These are phyloP conservation scores for Prunella fulvescens DNA, from an alignment of 2,113 vertebrate genomes.

Conservation along the genomic window DNA sequence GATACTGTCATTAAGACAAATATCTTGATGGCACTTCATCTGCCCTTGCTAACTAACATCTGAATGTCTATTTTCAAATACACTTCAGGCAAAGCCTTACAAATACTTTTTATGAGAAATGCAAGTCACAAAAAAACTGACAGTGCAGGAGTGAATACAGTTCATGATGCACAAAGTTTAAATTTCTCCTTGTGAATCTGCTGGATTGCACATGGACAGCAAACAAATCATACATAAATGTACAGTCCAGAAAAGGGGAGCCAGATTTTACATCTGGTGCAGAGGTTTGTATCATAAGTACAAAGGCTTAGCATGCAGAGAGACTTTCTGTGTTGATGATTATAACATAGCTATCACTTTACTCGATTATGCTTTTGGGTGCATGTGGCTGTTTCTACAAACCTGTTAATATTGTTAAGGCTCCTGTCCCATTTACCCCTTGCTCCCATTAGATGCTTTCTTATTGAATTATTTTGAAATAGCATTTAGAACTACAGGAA, in stretches of 20 bases:
- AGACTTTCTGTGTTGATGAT: slow-evolving; percentile 22
- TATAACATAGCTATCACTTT: slow-evolving; percentile 25
- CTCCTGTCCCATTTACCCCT: slow-evolving; percentile 11
- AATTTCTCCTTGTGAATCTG: neutral
- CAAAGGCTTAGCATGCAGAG: neutral
- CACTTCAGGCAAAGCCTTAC: neutral
- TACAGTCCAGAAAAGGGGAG: neutral
- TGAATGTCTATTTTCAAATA: neutral
- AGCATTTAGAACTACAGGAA: slow-evolving; percentile 11
- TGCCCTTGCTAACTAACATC: neutral
- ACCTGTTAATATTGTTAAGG: slow-evolving; percentile 53
- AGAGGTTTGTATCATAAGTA: neutral
- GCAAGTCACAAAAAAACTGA: neutral
- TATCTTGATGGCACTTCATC: neutral
- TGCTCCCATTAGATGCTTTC: neutral
- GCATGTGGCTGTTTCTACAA: slow-evolving; percentile 3
- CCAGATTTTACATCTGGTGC: slow-evolving; percentile 41
- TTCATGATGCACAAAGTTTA: neutral
- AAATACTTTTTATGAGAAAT: neutral
- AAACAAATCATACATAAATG: neutral
- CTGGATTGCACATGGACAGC: neutral
- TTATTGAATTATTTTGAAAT: slow-evolving; percentile 33
- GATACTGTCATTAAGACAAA: neutral
- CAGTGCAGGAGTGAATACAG: neutral
- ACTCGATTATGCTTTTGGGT: slow-evolving; percentile 45